Conservation (phyloP, 37 sponge, comb jelly and placozoan species). For the Dysidea cf. avara region DNA sequence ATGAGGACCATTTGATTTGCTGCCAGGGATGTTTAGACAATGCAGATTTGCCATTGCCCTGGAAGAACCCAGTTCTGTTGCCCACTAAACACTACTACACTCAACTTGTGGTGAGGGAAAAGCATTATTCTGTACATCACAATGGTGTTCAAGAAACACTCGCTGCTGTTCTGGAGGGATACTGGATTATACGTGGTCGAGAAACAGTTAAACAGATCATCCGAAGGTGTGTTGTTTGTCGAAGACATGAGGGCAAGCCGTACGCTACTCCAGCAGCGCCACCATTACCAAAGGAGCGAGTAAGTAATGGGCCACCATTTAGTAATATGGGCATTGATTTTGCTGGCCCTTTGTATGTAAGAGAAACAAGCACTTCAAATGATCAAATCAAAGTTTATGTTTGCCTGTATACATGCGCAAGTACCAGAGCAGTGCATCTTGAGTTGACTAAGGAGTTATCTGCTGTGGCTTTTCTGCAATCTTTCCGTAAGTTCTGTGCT, state of each 20-base stretch:
- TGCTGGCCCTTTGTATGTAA: constrained; percentile 22
- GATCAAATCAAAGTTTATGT: constrained; percentile 1
- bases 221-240: constrained; percentile 21
- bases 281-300: constrained; percentile 34
- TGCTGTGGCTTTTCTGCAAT: constrained; percentile 9
- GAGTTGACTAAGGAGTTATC: background rate
- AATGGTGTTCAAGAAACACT: no score
- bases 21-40: no score
- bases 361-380: background rate
- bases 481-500: background rate
- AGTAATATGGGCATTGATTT: constrained; percentile 20
- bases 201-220: constrained; percentile 13
- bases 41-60: no score
- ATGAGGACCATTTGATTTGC: no score
- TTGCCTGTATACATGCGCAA: no score
- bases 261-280: constrained; percentile 15
- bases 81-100: constrained; percentile 23
- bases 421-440: constrained; percentile 14
- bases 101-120: constrained; percentile 6
- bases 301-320: constrained; percentile 24
- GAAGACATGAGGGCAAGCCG: constrained; percentile 21
- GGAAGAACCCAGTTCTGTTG: constrained; percentile 33
- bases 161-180: no score
- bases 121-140: constrained; percentile 30
- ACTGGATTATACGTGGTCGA: constrained; percentile 42